Percentiles rank a stretch among this genome's conserved stretches.
Conservation (phyloP, 2,888 invertebrate species). For the Fabriciana adippe region DNA sequence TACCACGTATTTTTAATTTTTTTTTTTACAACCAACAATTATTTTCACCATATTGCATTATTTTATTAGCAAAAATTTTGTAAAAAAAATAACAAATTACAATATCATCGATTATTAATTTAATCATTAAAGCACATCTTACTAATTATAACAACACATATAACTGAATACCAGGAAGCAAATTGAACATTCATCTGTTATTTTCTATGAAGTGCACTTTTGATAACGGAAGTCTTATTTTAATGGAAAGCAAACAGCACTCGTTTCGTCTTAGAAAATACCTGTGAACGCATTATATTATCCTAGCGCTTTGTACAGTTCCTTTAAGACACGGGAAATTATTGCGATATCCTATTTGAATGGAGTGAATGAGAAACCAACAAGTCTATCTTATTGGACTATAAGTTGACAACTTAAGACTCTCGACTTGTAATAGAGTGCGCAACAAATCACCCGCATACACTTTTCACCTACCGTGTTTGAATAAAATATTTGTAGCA, state of each 20-base stretch:
- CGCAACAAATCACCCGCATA: slow-evolving; percentile 40
- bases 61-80: too few relatives aligned
- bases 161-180: slow-evolving; percentile 7
- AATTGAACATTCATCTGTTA: slow-evolving; percentile 25
- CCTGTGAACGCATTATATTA: slow-evolving; percentile 18
- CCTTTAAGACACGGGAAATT: slow-evolving; percentile 34
- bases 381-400: slow-evolving; percentile 45
- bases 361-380: slow-evolving; percentile 37
- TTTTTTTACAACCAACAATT: too few relatives aligned
- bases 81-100: too few relatives aligned
- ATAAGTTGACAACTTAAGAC: slow-evolving; percentile 43
- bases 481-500: slow-evolving; percentile 24
- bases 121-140: slow-evolving; percentile 24
- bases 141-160: not conserved
- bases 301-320: slow-evolving; percentile 22
- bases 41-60: too few relatives aligned
- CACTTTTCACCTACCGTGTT: slow-evolving; percentile 34
- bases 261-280: slow-evolving; percentile 11
- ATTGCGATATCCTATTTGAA: slow-evolving; percentile 43
- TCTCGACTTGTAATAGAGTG: slow-evolving; percentile 38
- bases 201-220: slow-evolving; percentile 12
- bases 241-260: slow-evolving; percentile 25
- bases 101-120: too few relatives aligned
- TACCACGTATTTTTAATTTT: too few relatives aligned
- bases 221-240: not conserved